A percentile compares a stretch with the other conserved stretches of the same genome.
These are phyloP conservation scores for Psittacula echo DNA, from an alignment of 2,797 vertebrate species.

Conservation along the genomic window DNA sequence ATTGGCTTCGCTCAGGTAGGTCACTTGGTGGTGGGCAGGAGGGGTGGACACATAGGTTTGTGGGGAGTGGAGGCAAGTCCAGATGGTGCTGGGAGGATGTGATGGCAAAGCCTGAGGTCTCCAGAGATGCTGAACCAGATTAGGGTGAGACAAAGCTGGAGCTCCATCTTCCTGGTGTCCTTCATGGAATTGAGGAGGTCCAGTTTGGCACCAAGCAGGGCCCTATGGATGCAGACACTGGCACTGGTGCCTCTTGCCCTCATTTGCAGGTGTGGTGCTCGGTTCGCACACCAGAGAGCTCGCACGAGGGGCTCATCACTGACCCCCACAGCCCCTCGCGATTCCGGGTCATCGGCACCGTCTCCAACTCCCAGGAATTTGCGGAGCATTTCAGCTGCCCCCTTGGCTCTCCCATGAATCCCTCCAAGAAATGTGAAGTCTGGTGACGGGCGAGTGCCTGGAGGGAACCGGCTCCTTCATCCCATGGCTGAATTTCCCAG, in stretches of 20 bases:
- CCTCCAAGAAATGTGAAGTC: slow-evolving; percentile 91
- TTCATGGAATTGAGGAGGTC: fast-evolving
- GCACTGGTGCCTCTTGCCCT: fast-evolving
- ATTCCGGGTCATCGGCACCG: slow-evolving; percentile 91
- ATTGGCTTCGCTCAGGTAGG: slow-evolving; percentile 96
- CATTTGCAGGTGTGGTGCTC: slow-evolving; percentile 92
- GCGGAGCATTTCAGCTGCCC: slow-evolving; percentile 91
- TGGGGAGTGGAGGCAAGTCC: neutral
- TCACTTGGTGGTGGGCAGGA: neutral
- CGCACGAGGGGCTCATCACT: slow-evolving; percentile 93
- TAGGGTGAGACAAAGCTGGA: neutral
- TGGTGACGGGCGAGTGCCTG: slow-evolving; percentile 77
- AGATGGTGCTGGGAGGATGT: neutral
- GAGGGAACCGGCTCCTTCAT: neutral
- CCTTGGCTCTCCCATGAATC: slow-evolving; percentile 90
- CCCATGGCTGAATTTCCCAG: neutral
- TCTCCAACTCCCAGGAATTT: slow-evolving; percentile 94
- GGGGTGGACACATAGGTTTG: neutral
- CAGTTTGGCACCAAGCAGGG: fast-evolving
- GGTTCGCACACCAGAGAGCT: slow-evolving; percentile 92
- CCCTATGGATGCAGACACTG: fast-evolving
- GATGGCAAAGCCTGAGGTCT: neutral
- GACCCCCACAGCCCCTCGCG: slow-evolving; percentile 96
- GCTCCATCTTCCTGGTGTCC: neutral
- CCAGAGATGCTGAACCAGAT: neutral